Conservation (phyloP, 2,888 invertebrate species). For the Troides aeacus region DNA sequence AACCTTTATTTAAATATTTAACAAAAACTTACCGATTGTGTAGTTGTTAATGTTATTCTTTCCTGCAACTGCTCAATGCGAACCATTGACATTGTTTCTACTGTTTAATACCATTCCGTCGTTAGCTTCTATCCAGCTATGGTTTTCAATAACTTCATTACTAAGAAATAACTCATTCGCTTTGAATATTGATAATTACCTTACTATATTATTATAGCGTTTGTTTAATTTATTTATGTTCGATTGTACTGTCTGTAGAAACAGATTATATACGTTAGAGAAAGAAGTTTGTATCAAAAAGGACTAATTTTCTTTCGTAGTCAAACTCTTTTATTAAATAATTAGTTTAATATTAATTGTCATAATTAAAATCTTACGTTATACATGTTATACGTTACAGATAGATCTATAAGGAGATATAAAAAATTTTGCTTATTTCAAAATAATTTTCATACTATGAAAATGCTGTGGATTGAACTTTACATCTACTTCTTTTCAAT, state of each 20-base stretch:
- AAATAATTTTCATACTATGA: too few relatives aligned
- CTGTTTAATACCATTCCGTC: constrained; percentile 1
- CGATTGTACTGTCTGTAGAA: not conserved
- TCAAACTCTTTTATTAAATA: too few relatives aligned
- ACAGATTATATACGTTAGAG: too few relatives aligned
- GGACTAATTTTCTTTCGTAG: too few relatives aligned
- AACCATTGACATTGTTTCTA: constrained; percentile 2
- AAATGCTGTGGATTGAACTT: too few relatives aligned
- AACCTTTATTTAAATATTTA: constrained; percentile 2
- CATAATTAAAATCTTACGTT: too few relatives aligned
- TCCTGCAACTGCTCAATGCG: constrained; percentile 13
- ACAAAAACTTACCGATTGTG: not conserved
- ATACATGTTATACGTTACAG: too few relatives aligned
- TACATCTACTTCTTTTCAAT: not conserved
- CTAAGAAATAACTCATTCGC: constrained; percentile 8
- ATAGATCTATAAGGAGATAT: too few relatives aligned
- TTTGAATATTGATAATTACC: not conserved
- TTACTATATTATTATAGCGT: not conserved
- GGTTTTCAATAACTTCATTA: not conserved
- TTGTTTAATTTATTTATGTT: not conserved
- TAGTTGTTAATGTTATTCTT: constrained; percentile 1
- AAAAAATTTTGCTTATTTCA: too few relatives aligned
- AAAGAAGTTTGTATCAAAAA: too few relatives aligned
- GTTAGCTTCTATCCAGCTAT: not conserved
- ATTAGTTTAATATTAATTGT: too few relatives aligned